phyloP scores from a whole-genome alignment of 2,888 invertebrate genomes.

The Dichetophora obliterata region DNA sequence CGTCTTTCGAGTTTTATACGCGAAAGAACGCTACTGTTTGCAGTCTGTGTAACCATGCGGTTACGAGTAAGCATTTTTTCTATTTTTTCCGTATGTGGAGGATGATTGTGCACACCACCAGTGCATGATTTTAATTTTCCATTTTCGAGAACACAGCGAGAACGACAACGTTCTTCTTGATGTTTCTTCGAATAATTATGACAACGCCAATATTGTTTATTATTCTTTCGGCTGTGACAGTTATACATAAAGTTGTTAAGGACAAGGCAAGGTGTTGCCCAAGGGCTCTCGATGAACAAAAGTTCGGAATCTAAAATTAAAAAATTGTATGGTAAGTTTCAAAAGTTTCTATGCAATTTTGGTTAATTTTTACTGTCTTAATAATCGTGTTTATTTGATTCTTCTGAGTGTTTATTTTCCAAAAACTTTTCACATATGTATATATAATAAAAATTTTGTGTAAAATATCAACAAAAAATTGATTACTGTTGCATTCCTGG shows the following conservation, averaged over 20 bases:
- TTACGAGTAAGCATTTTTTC: constrained; percentile 66
- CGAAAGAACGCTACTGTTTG: constrained; percentile 32
- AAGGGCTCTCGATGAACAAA: constrained; percentile 68
- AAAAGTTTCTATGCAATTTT: not conserved
- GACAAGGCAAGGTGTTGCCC: constrained; percentile 69
- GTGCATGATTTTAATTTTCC: constrained; percentile 66
- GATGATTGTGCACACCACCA: constrained; percentile 68
- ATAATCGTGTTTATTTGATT: not conserved
- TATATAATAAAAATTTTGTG: not conserved
- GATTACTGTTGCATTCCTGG: not conserved
- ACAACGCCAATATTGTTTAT: constrained; percentile 70
- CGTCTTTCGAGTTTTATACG: constrained; percentile 30
- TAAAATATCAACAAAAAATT: not conserved
- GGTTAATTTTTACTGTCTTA: not conserved
- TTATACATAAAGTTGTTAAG: constrained; percentile 68
- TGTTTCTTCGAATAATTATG: constrained; percentile 69
- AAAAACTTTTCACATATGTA: not conserved
- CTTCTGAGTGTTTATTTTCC: constrained; percentile 20
- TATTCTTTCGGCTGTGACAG: constrained; percentile 69
- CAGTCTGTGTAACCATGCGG: constrained; percentile 52
- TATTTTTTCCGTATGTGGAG: constrained; percentile 68
- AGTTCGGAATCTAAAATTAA: constrained; percentile 55
- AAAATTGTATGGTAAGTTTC: not conserved
- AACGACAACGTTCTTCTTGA: constrained; percentile 66
- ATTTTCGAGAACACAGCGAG: constrained; percentile 68